Evolutionary conservation across 2,113 vertebrate genomes (phyloP), one percentile per base, ranked within the genome.

Genomic region (Phaetusa simplex): DNA sequence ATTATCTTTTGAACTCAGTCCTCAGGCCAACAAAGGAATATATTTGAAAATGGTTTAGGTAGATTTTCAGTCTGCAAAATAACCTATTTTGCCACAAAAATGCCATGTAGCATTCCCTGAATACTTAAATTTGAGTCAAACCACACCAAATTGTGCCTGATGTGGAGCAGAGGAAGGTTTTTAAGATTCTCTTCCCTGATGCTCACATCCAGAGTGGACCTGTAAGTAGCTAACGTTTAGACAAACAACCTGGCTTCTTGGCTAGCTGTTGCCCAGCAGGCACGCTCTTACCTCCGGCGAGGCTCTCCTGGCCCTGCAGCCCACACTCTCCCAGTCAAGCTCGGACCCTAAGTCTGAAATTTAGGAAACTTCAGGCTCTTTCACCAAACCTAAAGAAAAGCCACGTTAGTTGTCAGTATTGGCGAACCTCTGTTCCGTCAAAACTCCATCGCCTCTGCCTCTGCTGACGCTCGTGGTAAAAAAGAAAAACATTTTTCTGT

Each of bases 401-500:
- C 8, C 12, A 8, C 0, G 0, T n/a, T 79, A 49, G 5, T 34
- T 69, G 11, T 53, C 2, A 1, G 50, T 56, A 32, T 40, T 9
- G 16, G 16, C 1, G 3, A 71, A 69, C 72, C 52, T n/a, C 69
- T 84, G 21, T 26, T 93, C 20, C 58, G 80, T 66, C 52, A 65
- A 58, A 79, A 21, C 10, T 38, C 45, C 62, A 45, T 42, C 20
- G 7, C 58, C n/a, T 20, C 59, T 88, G 78, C 42, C 55, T 89
- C 69, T 92, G 91, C 72, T 91, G 86, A 82, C 0, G 11, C 84
- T 90, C 0, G 0, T 8, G 1, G 58, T 61, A 45, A 82, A 73
- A 82, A 53, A 85, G 89, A 90, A 94, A 96, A 91, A 86, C 88
- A 89, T 62, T 94, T 89, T 82, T 95, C 84, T 96, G 91, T 94